phyloP scores from a whole-genome alignment of 2,113 vertebrate species.

The Gymnocephalus cernua region DNA sequence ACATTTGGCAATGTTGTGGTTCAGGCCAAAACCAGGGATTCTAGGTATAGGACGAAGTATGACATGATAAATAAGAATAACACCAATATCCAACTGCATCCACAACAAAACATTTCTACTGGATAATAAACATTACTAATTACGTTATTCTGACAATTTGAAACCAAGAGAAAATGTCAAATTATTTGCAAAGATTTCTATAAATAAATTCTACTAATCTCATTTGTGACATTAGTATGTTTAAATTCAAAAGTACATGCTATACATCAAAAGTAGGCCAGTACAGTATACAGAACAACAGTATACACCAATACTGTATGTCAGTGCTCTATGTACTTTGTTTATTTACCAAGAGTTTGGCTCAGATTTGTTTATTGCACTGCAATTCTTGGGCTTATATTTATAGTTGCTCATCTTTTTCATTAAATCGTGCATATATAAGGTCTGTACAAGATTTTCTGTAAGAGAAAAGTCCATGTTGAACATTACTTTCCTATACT shows the following conservation, averaged over 20 bases:
- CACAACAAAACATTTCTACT: not conserved
- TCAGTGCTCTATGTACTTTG: not conserved
- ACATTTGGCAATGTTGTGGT: slow-evolving; percentile 33
- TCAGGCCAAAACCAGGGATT: slow-evolving; percentile 35
- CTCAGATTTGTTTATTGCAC: not conserved
- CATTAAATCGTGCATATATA: not conserved
- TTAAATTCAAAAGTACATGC: slow-evolving; percentile 1
- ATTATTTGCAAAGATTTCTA: not conserved
- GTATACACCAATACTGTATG: not conserved
- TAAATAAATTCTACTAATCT: not conserved
- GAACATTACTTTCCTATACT: not conserved
- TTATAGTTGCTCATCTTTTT: not conserved
- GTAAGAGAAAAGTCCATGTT: not conserved
- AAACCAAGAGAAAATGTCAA: not conserved
- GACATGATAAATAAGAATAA: not conserved
- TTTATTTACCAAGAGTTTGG: not conserved
- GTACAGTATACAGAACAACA: not conserved
- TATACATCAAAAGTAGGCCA: not conserved
- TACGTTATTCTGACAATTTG: not conserved
- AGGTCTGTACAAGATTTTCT: not conserved
- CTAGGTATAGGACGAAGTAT: not conserved
- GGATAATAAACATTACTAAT: not conserved
- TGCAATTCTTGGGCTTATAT: not conserved
- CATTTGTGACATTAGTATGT: not conserved
- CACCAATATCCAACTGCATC: not conserved